phyloP scores from a whole-genome alignment of 2,888 invertebrate genomes.

The Megalurothrips usitatus region DNA sequence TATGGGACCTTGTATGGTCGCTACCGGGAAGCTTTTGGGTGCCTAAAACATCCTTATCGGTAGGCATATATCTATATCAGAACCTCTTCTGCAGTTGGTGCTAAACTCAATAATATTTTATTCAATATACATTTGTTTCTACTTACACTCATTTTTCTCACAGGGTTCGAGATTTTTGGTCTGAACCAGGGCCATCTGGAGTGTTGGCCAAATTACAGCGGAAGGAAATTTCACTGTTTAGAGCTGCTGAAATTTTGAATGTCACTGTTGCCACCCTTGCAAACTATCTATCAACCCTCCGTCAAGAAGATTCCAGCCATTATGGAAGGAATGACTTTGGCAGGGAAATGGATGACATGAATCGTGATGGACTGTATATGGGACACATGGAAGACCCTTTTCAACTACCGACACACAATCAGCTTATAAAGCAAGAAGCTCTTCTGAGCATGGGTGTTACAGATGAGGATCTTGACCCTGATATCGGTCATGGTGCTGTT shows the following conservation, averaged over 20 bases:
- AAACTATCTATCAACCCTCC: constrained; percentile 61
- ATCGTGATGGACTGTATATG: constrained; percentile 4
- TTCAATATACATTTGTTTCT: background rate
- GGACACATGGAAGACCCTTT: background rate
- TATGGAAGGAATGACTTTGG: background rate
- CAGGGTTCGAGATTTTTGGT: constrained; percentile 70
- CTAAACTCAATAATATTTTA: background rate
- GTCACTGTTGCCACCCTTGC: constrained; percentile 70
- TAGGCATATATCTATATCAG: constrained; percentile 38
- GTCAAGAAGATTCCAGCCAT: constrained; percentile 39
- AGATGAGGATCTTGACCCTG: background rate
- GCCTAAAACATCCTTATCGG: constrained; percentile 83
- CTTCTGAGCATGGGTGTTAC: background rate
- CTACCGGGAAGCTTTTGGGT: constrained; percentile 83
- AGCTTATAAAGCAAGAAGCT: background rate
- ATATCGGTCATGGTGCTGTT: background rate
- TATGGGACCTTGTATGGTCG: constrained; percentile 87
- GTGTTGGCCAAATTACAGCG: constrained; percentile 61
- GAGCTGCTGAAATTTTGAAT: constrained; percentile 66
- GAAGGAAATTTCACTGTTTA: constrained; percentile 66
- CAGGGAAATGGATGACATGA: constrained; percentile 43
- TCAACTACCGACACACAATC: background rate
- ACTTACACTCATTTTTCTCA: constrained; percentile 38
- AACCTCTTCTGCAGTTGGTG: background rate
- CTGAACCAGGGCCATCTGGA: constrained; percentile 70